These are phyloP conservation scores for Mastacembelus armatus DNA, from an alignment of 2,797 vertebrate species.

Conservation along the genomic window DNA sequence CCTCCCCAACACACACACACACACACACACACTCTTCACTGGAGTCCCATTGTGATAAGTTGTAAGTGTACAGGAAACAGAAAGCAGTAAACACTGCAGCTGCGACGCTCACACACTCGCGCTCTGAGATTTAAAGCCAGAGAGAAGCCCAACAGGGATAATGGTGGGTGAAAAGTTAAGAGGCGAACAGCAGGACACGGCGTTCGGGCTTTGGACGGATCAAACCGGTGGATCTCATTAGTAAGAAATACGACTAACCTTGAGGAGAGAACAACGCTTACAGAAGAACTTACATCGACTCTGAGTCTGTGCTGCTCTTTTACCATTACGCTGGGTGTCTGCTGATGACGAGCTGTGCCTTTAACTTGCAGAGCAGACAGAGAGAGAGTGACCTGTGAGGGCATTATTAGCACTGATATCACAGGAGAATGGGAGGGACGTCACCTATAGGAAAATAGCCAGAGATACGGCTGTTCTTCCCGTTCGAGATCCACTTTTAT, in stretches of 20 bases:
- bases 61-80: constrained; percentile 36
- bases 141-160: background rate
- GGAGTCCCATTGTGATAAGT: constrained; percentile 23
- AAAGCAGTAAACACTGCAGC: constrained; percentile 15
- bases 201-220: background rate
- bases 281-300: constrained; percentile 18
- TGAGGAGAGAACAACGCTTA: too few relatives aligned
- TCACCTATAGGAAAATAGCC: constrained; percentile 62
- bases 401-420: constrained; percentile 75
- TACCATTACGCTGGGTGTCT: constrained; percentile 36
- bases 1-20: background rate
- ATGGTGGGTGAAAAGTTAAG: constrained; percentile 1
- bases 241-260: constrained; percentile 41
- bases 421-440: constrained; percentile 35
- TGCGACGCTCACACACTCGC: background rate
- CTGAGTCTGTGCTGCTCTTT: constrained; percentile 18
- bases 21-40: constrained; percentile 8
- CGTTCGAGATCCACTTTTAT: constrained; percentile 72
- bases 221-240: background rate
- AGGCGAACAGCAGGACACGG: background rate
- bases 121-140: background rate
- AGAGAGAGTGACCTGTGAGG: constrained; percentile 38
- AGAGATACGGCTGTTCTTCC: constrained; percentile 63
- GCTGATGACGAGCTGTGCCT: constrained; percentile 32
- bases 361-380: constrained; percentile 56